Evolutionary conservation across 2,797 vertebrate species (phyloP).

Genomic region (Hoplostethus mediterraneus): DNA sequence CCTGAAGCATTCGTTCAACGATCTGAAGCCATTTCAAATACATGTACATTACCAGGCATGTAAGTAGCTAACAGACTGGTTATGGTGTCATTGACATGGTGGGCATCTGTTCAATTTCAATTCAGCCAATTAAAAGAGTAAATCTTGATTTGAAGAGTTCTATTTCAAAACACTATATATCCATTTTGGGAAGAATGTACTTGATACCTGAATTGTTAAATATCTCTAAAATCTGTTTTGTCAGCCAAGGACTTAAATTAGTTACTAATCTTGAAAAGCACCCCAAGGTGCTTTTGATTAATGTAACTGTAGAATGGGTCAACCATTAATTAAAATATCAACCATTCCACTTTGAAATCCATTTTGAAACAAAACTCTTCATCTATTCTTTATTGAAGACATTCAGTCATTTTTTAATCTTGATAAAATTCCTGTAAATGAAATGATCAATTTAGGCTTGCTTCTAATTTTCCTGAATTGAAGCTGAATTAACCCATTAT

Average conservation of each 20-base stretch:
- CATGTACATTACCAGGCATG: not conserved
- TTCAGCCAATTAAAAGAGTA: not conserved
- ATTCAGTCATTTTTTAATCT: too few species aligned
- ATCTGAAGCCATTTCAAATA: not conserved
- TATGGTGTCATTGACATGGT: too few species aligned
- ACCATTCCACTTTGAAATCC: not conserved
- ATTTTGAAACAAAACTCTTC: not conserved
- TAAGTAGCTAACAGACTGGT: not conserved
- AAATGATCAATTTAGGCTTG: not conserved
- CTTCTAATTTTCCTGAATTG: constrained; percentile 1
- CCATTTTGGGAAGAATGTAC: not conserved
- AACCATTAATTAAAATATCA: too few species aligned
- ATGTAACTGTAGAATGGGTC: not conserved
- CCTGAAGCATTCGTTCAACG: not conserved
- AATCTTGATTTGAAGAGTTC: constrained; percentile 1
- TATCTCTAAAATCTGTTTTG: not conserved
- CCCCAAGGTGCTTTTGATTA: not conserved
- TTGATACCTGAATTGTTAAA: too few species aligned
- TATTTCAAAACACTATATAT: constrained; percentile 7
- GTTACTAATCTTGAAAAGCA: too few species aligned
- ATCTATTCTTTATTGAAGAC: too few species aligned
- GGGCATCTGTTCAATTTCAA: too few species aligned
- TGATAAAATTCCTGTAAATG: not conserved
- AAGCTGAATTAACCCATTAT: not conserved
- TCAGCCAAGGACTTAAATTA: constrained; percentile 1